Percentiles rank a stretch among this genome's conserved stretches.
phyloP scores from a whole-genome alignment of 2,888 invertebrate species.

The Thelaira solivaga region DNA sequence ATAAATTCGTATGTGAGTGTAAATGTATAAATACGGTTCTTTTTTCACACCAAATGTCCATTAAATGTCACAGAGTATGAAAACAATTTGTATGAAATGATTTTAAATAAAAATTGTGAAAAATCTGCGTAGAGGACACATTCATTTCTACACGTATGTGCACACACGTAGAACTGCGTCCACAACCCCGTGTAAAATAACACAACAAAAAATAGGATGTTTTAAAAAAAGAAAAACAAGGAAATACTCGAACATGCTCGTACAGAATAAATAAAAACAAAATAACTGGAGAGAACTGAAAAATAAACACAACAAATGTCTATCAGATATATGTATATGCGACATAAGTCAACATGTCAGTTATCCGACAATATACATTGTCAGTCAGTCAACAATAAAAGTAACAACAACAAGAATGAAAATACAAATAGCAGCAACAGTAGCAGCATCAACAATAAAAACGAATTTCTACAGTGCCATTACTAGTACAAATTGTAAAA shows the following conservation, averaged over 20 bases:
- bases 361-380: conserved; percentile 60
- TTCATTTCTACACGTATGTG: neutral
- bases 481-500: neutral
- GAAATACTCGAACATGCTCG: conserved; percentile 23
- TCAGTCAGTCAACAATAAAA: conserved; percentile 55
- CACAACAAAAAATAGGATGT: conserved; percentile 39
- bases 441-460: conserved; percentile 9
- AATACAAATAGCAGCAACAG: neutral
- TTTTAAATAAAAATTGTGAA: conserved; percentile 35
- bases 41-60: conserved; percentile 27
- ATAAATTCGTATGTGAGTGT: too few relatives aligned
- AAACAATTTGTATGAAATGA: conserved; percentile 40
- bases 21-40: neutral
- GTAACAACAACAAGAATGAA: conserved; percentile 8
- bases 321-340: conserved; percentile 60
- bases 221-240: conserved; percentile 8
- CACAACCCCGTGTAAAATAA: conserved; percentile 4
- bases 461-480: neutral
- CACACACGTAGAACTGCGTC: neutral
- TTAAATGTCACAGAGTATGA: conserved; percentile 54
- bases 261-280: neutral
- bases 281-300: conserved; percentile 10
- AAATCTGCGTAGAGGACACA: conserved; percentile 43
- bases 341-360: conserved; percentile 63
- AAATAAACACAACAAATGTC: conserved; percentile 48